Base-by-base conservation (phyloP, 2,797 vertebrate species). In the Acipenser ruthenus region DNA sequence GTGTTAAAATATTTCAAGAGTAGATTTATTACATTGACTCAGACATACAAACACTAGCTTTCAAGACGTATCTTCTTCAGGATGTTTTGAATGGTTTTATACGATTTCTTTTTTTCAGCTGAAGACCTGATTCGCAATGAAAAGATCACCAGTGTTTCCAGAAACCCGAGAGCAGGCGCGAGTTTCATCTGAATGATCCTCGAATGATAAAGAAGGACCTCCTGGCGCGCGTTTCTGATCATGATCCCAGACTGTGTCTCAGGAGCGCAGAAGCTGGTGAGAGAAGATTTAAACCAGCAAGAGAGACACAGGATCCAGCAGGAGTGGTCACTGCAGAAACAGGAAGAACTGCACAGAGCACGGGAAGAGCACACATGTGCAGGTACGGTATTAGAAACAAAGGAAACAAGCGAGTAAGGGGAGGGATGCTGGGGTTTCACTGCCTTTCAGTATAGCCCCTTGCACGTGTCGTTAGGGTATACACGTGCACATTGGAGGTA, bases 281-380 rank as follows among this genome's bases (percentile, higher is more conserved):
- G 95, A 6, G 94, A 96, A 76, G 96, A 97, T 68, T 75, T 82
- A 8, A 80, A 80, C 58, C 69, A 74, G 8, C 2, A 13, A 1
- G 66, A 78, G 61, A 86, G 95, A 52, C 75, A 59, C 72, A 88
- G 72, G 73, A 87, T 84, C 60, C 96, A 98, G 74, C 80, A 94
- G 50, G 84, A 86, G 12, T 97, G 95, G 95, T 85, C 77, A 65
- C 65, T 86, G 65, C 91, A 96, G 55, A 95, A 99, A 70, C 91
- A 91, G 50, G 72, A 74, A 0, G 93, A 94, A 1, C 71, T 52
- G 71, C 73, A 80, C 12, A 68, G 68, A 10, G 80, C 84, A 0
- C 81, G 78, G 6, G 83, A 80, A 2, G 75, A 80, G 11, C 80
- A 81, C 37, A 85, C 77, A 55, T n/a, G 75, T 52, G 76, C 88